phyloP scores from a whole-genome alignment of 2,888 invertebrate species.

The Himalopsyche kuldschensis region DNA sequence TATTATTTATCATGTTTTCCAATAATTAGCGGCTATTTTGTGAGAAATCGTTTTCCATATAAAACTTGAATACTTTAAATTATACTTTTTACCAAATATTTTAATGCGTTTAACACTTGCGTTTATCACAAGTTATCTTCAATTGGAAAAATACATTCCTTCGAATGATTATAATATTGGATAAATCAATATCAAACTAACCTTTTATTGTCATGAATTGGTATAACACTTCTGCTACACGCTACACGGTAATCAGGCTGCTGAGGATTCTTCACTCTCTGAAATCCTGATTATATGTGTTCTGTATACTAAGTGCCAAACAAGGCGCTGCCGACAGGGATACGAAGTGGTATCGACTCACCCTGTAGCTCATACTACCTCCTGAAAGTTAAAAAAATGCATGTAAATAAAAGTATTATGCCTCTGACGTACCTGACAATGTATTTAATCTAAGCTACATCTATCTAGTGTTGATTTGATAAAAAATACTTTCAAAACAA shows the following conservation, averaged over 20 bases:
- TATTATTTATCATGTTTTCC: no score
- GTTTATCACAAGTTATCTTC: no score
- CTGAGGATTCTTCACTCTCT: constrained; percentile 20
- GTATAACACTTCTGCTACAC: background rate
- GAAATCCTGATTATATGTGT: constrained; percentile 36
- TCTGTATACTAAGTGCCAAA: constrained; percentile 23
- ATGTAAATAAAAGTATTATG: background rate
- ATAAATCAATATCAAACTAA: background rate
- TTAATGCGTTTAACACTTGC: no score
- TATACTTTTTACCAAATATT: no score
- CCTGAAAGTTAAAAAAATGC: constrained; percentile 11
- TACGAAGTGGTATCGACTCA: constrained; percentile 5
- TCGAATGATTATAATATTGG: background rate
- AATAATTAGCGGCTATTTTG: no score
- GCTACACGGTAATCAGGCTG: background rate
- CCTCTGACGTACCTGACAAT: background rate
- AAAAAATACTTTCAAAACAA: background rate
- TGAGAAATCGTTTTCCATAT: no score
- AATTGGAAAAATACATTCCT: no score
- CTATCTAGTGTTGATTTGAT: background rate
- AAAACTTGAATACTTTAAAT: no score
- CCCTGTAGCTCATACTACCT: constrained; percentile 33
- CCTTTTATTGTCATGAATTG: background rate
- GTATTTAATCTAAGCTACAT: background rate
- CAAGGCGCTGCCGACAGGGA: constrained; percentile 14